phyloP scores from a whole-genome alignment of 2,797 vertebrate species.

The Yasuhikotakia modesta region DNA sequence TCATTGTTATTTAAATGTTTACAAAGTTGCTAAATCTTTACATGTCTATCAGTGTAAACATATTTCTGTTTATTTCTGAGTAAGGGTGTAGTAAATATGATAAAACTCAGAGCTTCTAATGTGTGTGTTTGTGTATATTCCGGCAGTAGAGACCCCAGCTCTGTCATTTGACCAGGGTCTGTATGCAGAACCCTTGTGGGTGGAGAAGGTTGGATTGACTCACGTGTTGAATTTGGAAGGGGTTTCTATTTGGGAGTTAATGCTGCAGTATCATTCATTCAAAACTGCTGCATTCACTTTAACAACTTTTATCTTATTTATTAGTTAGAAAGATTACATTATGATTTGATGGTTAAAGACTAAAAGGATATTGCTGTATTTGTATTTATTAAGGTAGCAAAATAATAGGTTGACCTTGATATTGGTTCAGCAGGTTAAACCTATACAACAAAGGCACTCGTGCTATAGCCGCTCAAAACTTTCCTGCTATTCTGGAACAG shows the following conservation, averaged over 20 bases:
- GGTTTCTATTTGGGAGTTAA: slow-evolving; percentile 63
- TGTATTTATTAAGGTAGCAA: too few species aligned
- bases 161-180: slow-evolving; percentile 64
- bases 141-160: slow-evolving; percentile 63
- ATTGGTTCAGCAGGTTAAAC: neutral
- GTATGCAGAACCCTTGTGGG: slow-evolving; percentile 32
- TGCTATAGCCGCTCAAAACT: neutral
- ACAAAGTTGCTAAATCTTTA: too few species aligned
- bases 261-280: slow-evolving; percentile 57
- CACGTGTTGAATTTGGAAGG: slow-evolving; percentile 65
- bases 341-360: neutral
- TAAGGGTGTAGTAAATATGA: too few species aligned
- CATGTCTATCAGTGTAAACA: too few species aligned
- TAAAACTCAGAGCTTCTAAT: neutral
- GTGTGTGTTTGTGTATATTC: slow-evolving; percentile 45
- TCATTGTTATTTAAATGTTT: too few species aligned
- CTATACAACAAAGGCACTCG: neutral
- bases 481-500: neutral
- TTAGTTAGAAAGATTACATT: neutral
- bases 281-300: slow-evolving; percentile 51
- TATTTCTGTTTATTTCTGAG: too few species aligned
- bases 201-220: slow-evolving; percentile 45
- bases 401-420: neutral
- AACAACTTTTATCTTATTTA: neutral
- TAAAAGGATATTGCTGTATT: too few species aligned